Evolutionary conservation across 2,888 invertebrate species (phyloP), one percentile per base, ranked within the genome.

Genomic region (Cacoxenus indagator): DNA sequence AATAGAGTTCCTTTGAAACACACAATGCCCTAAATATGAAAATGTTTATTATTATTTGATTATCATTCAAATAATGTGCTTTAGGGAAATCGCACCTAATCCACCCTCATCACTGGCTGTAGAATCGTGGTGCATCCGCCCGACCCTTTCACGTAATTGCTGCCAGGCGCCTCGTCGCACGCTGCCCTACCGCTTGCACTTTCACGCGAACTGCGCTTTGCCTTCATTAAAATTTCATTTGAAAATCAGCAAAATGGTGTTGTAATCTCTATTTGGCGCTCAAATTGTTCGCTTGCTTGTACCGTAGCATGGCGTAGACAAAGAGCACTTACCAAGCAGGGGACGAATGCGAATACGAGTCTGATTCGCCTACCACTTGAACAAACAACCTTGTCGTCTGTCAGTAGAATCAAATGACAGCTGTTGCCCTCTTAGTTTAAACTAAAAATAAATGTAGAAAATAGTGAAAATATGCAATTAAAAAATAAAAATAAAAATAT

Each of bases 161-260:
- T 64, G 48, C 14, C 48, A 3, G 19, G 46, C 37, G 37, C 2
- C 19, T 43, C 26, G 14, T 45, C 26, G 26, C 46, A 4, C 27
- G 8, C 17, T 27, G 46, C 22, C n/a, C n/a, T 17, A 29, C 29
- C 14, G 51, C 22, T 46, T 45, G 8, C 31, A 37, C 8, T 51
- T 64, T 11, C 37, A 4, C 27, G n/a, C n/a, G n/a, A n/a, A n/a
- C 22, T 55, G 54, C 51, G 17, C 27, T 14, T 31, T 67, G 29
- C 65, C 67, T 74, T 76, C 82, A 83, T 80, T 80, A 83, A 83
- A 80, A 78, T 78, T 79, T 83, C 76, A 80, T 83, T 83, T 75
- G 78, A 67, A 79, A 83, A 83, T 83, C 82, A 81, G 71, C 73
- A 57, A 73, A 78, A 79, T 77, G 80, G 83, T 81, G 77, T 70